Percentiles rank a stretch among this genome's conserved stretches.
Conservation (phyloP, 2,113 vertebrate genomes). For the Thamnophis sirtalis region DNA sequence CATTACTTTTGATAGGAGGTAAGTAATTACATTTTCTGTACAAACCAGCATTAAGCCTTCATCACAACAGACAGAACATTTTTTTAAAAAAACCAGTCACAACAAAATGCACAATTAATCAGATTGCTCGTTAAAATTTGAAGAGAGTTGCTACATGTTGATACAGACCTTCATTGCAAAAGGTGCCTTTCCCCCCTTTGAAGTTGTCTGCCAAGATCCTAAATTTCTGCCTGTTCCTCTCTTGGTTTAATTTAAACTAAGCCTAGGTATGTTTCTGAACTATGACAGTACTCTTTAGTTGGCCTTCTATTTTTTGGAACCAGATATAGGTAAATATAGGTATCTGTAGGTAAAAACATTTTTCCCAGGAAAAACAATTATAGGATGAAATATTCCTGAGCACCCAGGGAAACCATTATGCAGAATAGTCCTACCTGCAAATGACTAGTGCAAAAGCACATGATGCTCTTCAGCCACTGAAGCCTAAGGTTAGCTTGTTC, state of each 20-base stretch:
- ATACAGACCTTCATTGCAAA: background rate
- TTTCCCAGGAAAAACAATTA: accelerated
- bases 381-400: background rate
- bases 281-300: accelerated
- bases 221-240: background rate
- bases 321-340: too few species aligned
- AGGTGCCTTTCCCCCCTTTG: accelerated
- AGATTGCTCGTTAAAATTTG: accelerated
- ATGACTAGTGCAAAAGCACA: background rate
- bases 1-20: accelerated
- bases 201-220: background rate
- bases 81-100: background rate
- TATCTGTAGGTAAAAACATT: background rate
- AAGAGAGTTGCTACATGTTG: background rate
- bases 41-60: background rate
- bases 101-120: background rate
- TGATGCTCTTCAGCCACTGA: background rate
- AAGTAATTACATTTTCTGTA: background rate
- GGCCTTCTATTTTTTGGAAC: accelerated
- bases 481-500: background rate
- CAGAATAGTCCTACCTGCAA: background rate
- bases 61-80: accelerated
- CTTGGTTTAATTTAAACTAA: background rate
- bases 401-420: accelerated
- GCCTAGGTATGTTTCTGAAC: background rate